Evolutionary conservation across 1,140 invertebrate genomes (phyloP).

Genomic region (Lasaia peninsularis): DNA sequence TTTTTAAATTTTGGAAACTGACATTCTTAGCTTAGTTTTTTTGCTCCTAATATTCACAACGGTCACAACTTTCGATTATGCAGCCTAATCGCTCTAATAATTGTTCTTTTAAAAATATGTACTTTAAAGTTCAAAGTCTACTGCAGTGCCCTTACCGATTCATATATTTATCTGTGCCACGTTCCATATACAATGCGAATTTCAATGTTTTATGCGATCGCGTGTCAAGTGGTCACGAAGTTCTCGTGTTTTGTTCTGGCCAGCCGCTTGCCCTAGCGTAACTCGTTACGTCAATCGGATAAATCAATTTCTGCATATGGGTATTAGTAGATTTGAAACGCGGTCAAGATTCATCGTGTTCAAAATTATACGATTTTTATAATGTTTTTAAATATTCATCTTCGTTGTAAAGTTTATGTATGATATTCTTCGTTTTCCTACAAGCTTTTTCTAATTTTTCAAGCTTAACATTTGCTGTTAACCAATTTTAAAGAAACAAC

Average conservation of each 20-base stretch:
- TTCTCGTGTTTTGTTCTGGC: neutral
- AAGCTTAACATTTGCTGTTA: no score
- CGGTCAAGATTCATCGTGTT: neutral
- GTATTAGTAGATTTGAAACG: neutral
- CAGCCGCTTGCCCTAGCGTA: neutral
- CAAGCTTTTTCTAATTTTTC: no score
- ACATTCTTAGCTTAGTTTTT: no score
- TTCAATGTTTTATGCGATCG: constrained; percentile 2
- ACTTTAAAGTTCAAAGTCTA: no score
- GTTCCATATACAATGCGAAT: constrained; percentile 14
- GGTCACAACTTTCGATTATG: no score
- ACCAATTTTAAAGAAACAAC: no score
- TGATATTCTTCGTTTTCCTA: neutral
- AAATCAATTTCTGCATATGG: neutral
- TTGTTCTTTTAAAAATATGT: no score
- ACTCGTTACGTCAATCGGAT: neutral
- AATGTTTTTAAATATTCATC: neutral
- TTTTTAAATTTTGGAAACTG: no score
- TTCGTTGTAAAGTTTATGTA: neutral
- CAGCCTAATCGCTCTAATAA: no score
- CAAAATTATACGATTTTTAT: neutral
- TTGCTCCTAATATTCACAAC: no score
- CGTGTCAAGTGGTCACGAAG: constrained; percentile 9
- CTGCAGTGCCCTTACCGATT: no score
- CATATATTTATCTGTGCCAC: constrained; percentile 15